Base-by-base conservation (phyloP, 23 tunicate genomes). In the Trididemnum clinides region DNA sequence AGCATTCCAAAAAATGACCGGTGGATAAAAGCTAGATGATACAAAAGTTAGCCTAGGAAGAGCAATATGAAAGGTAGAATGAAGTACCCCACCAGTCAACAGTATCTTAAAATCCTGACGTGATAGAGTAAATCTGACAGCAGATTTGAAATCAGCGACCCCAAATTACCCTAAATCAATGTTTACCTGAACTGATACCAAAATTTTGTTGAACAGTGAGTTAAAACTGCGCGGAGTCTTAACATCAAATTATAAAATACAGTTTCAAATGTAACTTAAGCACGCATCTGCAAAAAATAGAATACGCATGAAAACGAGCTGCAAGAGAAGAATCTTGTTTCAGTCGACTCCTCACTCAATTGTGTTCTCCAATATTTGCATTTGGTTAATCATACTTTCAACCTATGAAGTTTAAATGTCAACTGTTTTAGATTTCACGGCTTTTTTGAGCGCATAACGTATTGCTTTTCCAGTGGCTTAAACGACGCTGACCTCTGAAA, bases 401-500 rank as follows among this genome's bases (percentile, higher is more conserved):
- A 25, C 71, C 22, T 5, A 63, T 63, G 30, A 18, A 63, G 71
- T 63, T 25, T 25, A 26, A 63, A 63, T 5, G 71, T 63, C n/a
- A 10, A 18, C 12, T 26, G 30, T 63, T 63, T n/a, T 63, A n/a
- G 30, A 63, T 63, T 63, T 25, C 71, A 63, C 71, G 12, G 71
- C 71, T 63, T 63, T 63, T 63, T 63, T 63, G 26, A 63, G 71
- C 71, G 12, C 71, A 63, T 63, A 7, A n/a, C 6, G n/a, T 63
- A 44, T 44, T 44, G 54, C 15, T 15, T 44, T 15, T 44, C 54
- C 54, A 44, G 12, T 44, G 54, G 54, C 15, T 44, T n/a, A 25
- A 63, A 12, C 71, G 71, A 63, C n/a, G 71, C 71, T 63, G 71
- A 63, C 30, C 71, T 10, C 71, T 63, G 71, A 63, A 63, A 63